Conservation (phyloP, 2,797 vertebrate genomes). For the Ispidina picta region DNA sequence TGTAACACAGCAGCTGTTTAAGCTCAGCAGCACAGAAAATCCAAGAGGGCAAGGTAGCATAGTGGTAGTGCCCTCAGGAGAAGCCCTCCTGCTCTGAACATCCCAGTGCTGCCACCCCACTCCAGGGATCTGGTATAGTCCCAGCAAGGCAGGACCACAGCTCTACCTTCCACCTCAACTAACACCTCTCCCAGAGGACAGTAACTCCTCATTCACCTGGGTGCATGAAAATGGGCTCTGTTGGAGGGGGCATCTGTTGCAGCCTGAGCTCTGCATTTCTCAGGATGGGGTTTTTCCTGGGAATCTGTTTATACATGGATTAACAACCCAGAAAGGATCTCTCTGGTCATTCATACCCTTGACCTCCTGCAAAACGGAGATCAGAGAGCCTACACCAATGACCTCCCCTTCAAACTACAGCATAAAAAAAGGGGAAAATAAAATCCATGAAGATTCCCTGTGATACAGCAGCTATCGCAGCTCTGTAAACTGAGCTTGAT, state of each 20-base stretch:
- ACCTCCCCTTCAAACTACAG: neutral
- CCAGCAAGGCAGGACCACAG: neutral
- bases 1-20: neutral
- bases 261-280: neutral
- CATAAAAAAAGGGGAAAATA: neutral
- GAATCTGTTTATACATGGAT: neutral
- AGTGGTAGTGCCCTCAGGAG: neutral
- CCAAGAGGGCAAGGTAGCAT: neutral
- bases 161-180: neutral
- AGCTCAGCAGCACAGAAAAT: neutral
- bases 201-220: neutral
- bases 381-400: neutral
- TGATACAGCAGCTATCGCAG: neutral
- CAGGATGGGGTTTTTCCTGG: neutral
- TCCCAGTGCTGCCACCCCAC: accelerated
- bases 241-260: neutral
- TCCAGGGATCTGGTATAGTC: neutral
- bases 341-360: neutral
- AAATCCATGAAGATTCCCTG: neutral
- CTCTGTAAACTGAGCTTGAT: neutral
- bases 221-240: neutral
- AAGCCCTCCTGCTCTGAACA: neutral
- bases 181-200: neutral
- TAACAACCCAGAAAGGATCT: neutral
- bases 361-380: neutral